These are phyloP conservation scores for Periphyllus acericola DNA, from an alignment of 2,888 invertebrate species.

Conservation along the genomic window DNA sequence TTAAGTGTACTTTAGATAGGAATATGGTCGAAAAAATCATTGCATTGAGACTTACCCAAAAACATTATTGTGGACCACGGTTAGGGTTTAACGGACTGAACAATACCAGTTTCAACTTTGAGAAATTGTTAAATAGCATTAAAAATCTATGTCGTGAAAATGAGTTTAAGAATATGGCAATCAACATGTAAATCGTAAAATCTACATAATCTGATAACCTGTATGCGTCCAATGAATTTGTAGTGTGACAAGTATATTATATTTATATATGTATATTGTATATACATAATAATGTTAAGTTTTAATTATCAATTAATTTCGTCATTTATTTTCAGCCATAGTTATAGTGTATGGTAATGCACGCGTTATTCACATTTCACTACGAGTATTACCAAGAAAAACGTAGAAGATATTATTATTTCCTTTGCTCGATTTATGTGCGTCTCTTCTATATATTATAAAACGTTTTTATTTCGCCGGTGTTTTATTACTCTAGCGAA, in stretches of 20 bases:
- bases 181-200: constrained; percentile 51
- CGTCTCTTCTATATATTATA: neutral
- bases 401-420: neutral
- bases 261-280: neutral
- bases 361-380: neutral
- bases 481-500: neutral
- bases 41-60: too few species aligned
- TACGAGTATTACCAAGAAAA: neutral
- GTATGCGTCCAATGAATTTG: constrained; percentile 30
- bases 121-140: neutral
- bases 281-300: constrained; percentile 14
- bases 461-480: neutral
- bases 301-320: constrained; percentile 34
- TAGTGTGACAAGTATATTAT: constrained; percentile 14
- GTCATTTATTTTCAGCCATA: constrained; percentile 16
- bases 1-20: too few species aligned
- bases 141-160: constrained; percentile 16
- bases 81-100: too few species aligned
- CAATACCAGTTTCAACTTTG: too few species aligned
- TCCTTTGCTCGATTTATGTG: neutral
- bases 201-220: constrained; percentile 56
- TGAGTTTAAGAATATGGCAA: constrained; percentile 34
- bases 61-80: too few species aligned
- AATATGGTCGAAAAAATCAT: too few species aligned
- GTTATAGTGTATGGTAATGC: constrained; percentile 5